Evolutionary conservation across 2,888 invertebrate genomes (phyloP).

Genomic region (Hetaerina titia): DNA sequence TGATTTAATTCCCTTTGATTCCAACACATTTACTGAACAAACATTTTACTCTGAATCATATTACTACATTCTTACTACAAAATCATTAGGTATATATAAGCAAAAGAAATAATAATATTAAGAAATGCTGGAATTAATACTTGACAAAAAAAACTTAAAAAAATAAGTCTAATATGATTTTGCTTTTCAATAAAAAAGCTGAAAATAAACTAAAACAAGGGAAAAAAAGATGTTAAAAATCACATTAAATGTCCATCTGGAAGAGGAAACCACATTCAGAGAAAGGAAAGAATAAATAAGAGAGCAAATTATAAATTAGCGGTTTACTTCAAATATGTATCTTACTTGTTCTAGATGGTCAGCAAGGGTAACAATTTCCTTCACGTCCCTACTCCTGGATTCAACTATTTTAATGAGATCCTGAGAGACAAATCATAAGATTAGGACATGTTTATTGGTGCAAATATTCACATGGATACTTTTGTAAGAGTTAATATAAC

Average conservation of each 20-base stretch:
- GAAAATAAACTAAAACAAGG: background rate
- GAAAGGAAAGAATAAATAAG: slow-evolving; percentile 67
- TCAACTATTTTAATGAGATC: slow-evolving; percentile 88
- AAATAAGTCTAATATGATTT: background rate
- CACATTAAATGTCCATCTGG: slow-evolving; percentile 68
- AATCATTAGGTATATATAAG: background rate
- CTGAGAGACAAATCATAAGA: slow-evolving; percentile 79
- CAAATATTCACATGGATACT: slow-evolving; percentile 18
- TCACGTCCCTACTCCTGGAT: slow-evolving; percentile 85
- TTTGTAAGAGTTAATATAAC: slow-evolving; percentile 28
- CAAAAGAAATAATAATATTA: background rate
- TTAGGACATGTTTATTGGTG: slow-evolving; percentile 43
- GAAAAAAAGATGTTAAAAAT: slow-evolving; percentile 69
- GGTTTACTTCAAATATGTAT: slow-evolving; percentile 71
- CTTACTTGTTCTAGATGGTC: slow-evolving; percentile 93
- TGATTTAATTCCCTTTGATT: too few relatives aligned
- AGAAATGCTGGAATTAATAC: background rate
- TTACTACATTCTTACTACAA: background rate
- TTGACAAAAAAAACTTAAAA: background rate
- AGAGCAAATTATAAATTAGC: slow-evolving; percentile 24
- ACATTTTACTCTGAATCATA: background rate
- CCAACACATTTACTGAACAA: too few relatives aligned
- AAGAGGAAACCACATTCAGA: slow-evolving; percentile 65
- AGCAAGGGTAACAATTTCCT: slow-evolving; percentile 86
- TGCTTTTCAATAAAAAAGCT: background rate